Evolutionary conservation across 2,888 invertebrate species (phyloP), one percentile per base, ranked within the genome.

Genomic region (Schrankia costaestrigalis): DNA sequence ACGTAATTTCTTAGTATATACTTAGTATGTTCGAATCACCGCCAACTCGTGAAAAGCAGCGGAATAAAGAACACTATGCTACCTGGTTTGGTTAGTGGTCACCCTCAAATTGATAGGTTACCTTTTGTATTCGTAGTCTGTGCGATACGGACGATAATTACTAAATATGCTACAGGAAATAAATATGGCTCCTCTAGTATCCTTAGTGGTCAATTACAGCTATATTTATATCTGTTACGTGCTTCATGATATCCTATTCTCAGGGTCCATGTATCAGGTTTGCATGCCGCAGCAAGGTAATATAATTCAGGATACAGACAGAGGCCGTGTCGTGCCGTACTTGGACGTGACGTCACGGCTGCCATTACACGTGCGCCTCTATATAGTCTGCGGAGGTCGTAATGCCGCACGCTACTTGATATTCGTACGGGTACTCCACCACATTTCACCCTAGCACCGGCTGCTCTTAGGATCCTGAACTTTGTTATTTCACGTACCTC

Each of bases 391-490:
- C 44, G 39, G 46, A 23, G 25, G 45, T 25, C 41, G 41, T 57
- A 54, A 60, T 60, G 46, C 42, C 47, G 48, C 62, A 54, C 50
- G 56, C 73, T 79, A 75, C 74, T 82, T 82, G 71, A 63, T 80
- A 82, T 82, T 82, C 82, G 61, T 54, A 41, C 56, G 57, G 63
- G 64, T 62, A 50, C 61, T 41, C 65, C 63, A 63, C 76, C 79
- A 80, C 80, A 83, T 80, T 77, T 81, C 73, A 80, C 71, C 73
- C 64, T 40, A 58, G 66, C 66, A 63, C 76, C 79, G 75, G 71
- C 74, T 81, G 78, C 61, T 68, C 67, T 63, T 62, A 59, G 52
- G 57, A 71, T 71, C 70, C 65, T 72, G 67, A 79, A 78, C 74
- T 78, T 78, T 78, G 75, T 74, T 76, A 75, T 78, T 76, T 67